Conservation (phyloP, 2,888 invertebrate genomes). For the Empis stercorea region DNA sequence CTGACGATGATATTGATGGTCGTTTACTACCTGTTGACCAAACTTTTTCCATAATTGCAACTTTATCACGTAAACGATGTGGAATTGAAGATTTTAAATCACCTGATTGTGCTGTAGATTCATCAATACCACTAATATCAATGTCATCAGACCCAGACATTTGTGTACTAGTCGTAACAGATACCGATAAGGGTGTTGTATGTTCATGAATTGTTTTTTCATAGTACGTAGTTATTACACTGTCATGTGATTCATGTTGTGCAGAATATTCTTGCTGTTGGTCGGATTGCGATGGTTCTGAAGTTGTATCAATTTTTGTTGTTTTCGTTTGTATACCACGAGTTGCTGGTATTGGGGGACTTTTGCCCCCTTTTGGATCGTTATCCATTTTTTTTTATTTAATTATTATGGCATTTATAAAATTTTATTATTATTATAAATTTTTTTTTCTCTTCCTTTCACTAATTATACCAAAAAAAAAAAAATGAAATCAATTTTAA, state of each 20-base stretch:
- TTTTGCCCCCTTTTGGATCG: slow-evolving; percentile 25
- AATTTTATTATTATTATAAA: not conserved
- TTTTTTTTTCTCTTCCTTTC: not conserved
- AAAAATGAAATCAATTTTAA: not conserved
- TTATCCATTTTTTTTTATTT: slow-evolving; percentile 29
- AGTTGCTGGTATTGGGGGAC: slow-evolving; percentile 17
- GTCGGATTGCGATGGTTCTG: not conserved
- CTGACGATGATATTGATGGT: slow-evolving; percentile 23
- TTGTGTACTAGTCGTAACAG: not conserved
- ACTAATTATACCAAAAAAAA: too few species aligned
- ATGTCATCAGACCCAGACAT: not conserved
- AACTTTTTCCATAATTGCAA: slow-evolving; percentile 68
- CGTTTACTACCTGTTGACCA: slow-evolving; percentile 44
- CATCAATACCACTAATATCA: not conserved
- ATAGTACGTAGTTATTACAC: not conserved
- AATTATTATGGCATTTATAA: not conserved
- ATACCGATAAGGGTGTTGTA: slow-evolving; percentile 1
- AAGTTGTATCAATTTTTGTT: not conserved
- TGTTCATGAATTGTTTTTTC: slow-evolving; percentile 5
- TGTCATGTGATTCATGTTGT: not conserved
- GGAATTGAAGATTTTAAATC: slow-evolving; percentile 14
- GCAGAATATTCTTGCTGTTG: not conserved
- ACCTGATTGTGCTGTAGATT: not conserved
- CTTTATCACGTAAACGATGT: slow-evolving; percentile 54
- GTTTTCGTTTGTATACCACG: not conserved